Percentiles rank a stretch among this genome's conserved stretches.
Conservation (phyloP, 2,888 invertebrate genomes). For the Aphodius sticticus region DNA sequence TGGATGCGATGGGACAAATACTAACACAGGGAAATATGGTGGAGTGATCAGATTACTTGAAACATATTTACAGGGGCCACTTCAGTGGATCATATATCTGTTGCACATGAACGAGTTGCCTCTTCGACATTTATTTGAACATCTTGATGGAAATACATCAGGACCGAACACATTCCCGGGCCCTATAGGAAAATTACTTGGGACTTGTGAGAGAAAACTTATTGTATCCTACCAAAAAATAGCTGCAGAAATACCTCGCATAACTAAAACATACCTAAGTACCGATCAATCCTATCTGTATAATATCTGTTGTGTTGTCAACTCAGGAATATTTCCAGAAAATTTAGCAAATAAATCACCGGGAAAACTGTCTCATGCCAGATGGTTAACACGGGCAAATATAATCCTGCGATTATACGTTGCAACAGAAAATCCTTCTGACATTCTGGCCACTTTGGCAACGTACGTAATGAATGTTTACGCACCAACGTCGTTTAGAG, state of each 20-base stretch:
- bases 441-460: slow-evolving; percentile 32
- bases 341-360: slow-evolving; percentile 39
- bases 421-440: slow-evolving; percentile 38
- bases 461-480: slow-evolving; percentile 42
- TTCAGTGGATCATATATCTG: slow-evolving; percentile 16
- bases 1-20: slow-evolving; percentile 12
- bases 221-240: slow-evolving; percentile 11
- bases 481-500: slow-evolving; percentile 41
- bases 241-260: slow-evolving; percentile 10
- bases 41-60: slow-evolving; percentile 20
- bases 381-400: slow-evolving; percentile 45
- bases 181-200: slow-evolving; percentile 40
- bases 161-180: slow-evolving; percentile 43
- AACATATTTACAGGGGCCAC: slow-evolving; percentile 14
- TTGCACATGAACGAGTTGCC: slow-evolving; percentile 30
- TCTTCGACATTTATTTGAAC: slow-evolving; percentile 42
- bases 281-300: slow-evolving; percentile 42
- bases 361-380: slow-evolving; percentile 39
- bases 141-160: slow-evolving; percentile 43
- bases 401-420: slow-evolving; percentile 42
- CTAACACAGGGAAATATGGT: slow-evolving; percentile 14
- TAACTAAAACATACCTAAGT: slow-evolving; percentile 34
- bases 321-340: slow-evolving; percentile 35
- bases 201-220: slow-evolving; percentile 6
- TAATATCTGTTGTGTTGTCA: slow-evolving; percentile 36